phyloP scores from a whole-genome alignment of 2,113 vertebrate genomes.

The Ranitomeya variabilis region DNA sequence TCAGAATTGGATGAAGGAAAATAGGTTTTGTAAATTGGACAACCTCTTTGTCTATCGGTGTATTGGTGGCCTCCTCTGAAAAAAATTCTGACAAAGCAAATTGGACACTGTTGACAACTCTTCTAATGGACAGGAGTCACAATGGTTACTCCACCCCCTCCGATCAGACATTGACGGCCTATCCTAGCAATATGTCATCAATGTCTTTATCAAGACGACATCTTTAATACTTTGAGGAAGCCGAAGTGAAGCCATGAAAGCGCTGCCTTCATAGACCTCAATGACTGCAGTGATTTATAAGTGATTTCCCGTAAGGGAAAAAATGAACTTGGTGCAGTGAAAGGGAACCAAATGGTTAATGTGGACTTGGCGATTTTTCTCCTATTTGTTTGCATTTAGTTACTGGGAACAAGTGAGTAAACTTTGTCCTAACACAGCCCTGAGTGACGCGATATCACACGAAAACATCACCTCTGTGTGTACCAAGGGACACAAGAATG shows the following conservation, averaged over 20 bases:
- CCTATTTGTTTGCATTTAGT: slow-evolving; percentile 30
- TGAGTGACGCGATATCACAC: slow-evolving; percentile 21
- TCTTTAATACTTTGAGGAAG: neutral
- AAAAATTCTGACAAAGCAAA: neutral
- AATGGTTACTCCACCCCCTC: neutral
- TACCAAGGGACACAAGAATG: neutral
- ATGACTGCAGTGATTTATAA: neutral
- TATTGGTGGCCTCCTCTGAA: neutral
- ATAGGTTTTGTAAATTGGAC: too few relatives aligned
- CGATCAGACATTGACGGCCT: neutral
- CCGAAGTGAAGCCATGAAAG: neutral
- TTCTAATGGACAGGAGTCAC: neutral
- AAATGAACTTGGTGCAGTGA: neutral
- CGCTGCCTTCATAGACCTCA: neutral
- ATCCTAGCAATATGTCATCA: too few relatives aligned
- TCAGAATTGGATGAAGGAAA: too few relatives aligned
- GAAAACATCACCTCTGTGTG: neutral
- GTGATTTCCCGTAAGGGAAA: neutral
- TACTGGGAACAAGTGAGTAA: slow-evolving; percentile 30
- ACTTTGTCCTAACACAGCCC: slow-evolving; percentile 25
- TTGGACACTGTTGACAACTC: neutral
- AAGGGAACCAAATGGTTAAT: slow-evolving; percentile 2
- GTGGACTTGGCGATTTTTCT: slow-evolving; percentile 8
- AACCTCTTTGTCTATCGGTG: too few relatives aligned
- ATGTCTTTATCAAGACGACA: too few relatives aligned